Base-by-base conservation (phyloP, 2,888 invertebrate species). In the Patella ulyssiponensis region DNA sequence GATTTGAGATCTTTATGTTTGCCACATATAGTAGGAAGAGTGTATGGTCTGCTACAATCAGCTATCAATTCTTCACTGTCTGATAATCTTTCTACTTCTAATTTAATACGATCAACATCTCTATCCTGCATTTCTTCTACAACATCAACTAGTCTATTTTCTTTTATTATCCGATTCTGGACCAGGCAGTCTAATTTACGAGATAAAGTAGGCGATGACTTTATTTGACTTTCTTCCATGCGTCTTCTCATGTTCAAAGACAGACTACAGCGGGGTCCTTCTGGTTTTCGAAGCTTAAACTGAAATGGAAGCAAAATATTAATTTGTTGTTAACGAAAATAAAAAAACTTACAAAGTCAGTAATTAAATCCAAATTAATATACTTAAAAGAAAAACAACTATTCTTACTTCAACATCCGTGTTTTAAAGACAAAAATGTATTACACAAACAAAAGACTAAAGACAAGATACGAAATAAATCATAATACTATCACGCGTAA, bases 1-100 rank as follows among this genome's bases (percentile, higher is more conserved):
- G 74, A 69, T 51, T 74, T 74, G 74, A 74, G 74, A 74, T 74
- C 74, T 17, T 69, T 74, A 51, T 74, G 74, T 74, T 69, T 69
- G 11, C 74, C 74, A 64, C 15, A 51, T 58, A 74, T 17, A 17
- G 74, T 69, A 23, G 69, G 74, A 27, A 74, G 74, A 74, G 64
- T 74, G 15, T 74, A 69, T 64, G 51, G 51, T 69, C 69, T 58
- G 23, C 64, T 64, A 64, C 64, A 64, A 64, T 64, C 64, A 64
- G 20, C n/a, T 64, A 64, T 64, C 14, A 64, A 64, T 64, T 64
- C 64, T 20, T 12, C 64, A 64, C 23, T 14, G 23, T 64, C 64
- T 20, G 64, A 64, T 64, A 64, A 64, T 64, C 64, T 64, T 64
- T 23, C 64, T 64, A 64, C 64, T 3, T 23, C 64, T 23, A 23